These are phyloP conservation scores for Falcaria lacertinaria DNA, from an alignment of 2,888 invertebrate species.

Conservation along the genomic window DNA sequence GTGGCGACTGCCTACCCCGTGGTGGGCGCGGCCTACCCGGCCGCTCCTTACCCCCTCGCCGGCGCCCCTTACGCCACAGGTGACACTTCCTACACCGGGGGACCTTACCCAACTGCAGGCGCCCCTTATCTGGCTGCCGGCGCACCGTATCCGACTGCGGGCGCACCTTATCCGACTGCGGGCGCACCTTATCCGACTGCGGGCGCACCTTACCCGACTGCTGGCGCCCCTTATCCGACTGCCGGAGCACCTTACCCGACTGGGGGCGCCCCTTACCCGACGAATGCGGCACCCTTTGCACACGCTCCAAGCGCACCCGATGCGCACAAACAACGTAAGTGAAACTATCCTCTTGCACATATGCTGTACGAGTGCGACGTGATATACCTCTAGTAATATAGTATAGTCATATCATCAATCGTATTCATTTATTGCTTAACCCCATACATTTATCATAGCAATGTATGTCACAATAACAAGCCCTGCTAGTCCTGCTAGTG, in stretches of 20 bases:
- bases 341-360: too few species aligned
- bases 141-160: conserved; percentile 7
- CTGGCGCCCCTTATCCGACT: neutral
- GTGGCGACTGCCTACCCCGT: conserved; percentile 20
- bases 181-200: neutral
- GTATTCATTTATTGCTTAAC: too few species aligned
- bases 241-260: conserved; percentile 13
- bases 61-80: conserved; percentile 11
- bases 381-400: too few species aligned
- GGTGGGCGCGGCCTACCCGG: neutral
- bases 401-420: too few species aligned
- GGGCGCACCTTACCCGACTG: conserved; percentile 13
- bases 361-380: too few species aligned
- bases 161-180: conserved; percentile 14
- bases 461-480: too few species aligned
- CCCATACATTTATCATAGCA: too few species aligned
- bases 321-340: conserved; percentile 33
- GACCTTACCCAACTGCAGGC: conserved; percentile 24
- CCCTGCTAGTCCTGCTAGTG: too few species aligned
- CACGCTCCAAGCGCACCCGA: conserved; percentile 43
- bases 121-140: conserved; percentile 15
- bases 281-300: neutral
- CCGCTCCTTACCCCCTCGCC: conserved; percentile 8
- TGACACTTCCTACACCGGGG: neutral
- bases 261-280: conserved; percentile 11